Base-by-base conservation (phyloP, 2,888 invertebrate genomes). In the Geotrupes spiniger region DNA sequence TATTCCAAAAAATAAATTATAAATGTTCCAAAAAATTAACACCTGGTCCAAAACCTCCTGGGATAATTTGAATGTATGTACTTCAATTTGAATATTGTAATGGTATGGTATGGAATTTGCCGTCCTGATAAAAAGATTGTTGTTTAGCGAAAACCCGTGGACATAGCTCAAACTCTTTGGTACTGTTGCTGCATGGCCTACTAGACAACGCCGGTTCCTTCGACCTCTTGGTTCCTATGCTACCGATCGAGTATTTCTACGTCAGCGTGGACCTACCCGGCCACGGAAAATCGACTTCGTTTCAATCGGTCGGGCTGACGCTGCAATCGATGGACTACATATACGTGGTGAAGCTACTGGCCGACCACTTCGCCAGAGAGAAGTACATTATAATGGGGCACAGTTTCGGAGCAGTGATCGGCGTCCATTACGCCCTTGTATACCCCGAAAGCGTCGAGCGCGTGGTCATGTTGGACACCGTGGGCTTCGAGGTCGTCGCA, bases 161-260 rank as follows among this genome's bases (percentile, higher is more conserved):
- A 0, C 67, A 75, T 44, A 71, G 73, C 55, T 60, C 62, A 6
- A 68, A 75, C 21, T 75, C 76, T 1, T 79, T 79, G 0, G 74
- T 80, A 8, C 61, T 82, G 11, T 72, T 78, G 4, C 70, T 78
- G 21, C 81, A 80, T 51, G 81, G 81, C 0, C 63, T 66, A 48
- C 70, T 74, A 51, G 81, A 81, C 61, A 77, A 78, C 0, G 76
- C 77, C 0, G 76, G 76, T 2, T 74, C 75, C 40, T 81, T 78
- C 63, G 70, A 79, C 36, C 72, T 73, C 0, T 63, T 82, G 1
- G 67, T 78, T 6, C 71, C 71, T 6, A 58, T 73, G 12, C 58
- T 82, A 33, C 76, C 79, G 0, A 63, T 58, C 8, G 65, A 0
- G 17, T 64, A 41, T 62, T 73, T 40, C 55, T 74, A 43, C 54